Base-by-base conservation (phyloP, 2,113 vertebrate genomes). In the Lathamus discolor region DNA sequence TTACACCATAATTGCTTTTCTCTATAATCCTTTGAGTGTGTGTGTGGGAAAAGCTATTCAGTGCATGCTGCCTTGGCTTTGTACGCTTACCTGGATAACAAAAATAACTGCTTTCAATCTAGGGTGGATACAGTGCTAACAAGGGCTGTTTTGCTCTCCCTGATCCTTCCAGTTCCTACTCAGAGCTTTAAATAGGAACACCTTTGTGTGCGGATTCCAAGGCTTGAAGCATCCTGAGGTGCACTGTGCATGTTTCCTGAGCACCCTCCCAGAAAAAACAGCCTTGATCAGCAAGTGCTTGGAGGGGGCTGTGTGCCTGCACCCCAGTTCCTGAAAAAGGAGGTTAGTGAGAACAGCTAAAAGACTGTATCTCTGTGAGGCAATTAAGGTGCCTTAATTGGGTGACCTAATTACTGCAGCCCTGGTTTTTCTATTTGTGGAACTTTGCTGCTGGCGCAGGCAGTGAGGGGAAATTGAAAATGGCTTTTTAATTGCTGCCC, bases 331-430 rank as follows among this genome's bases (percentile, higher is more conserved):
- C 83, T 0, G 0, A 9, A 27, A 88, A 82, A 87, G 37, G 51
- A 94, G 51, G 35, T 57, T 78, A 81, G 95, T 51, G 49, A 93
- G 77, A 85, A 66, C 33, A 73, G 77, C 44, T 55, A 43, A 51
- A 44, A 62, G 74, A 20, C 57, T 66, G 17, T 13, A 62, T 33
- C 57, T 82, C 88, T 55, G 28, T 0, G 0, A 89, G 66, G 70
- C 70, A 95, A 93, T 94, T 91, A 94, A 87, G 41, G 86, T 63
- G 77, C 77, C 54, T 94, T 96, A 94, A 96, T 91, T 87, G 49
- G 77, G 88, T 92, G 88, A 91, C 92, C 96, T 92, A 91, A 97
- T 96, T 96, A 96, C 59, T 39, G 43, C 49, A 85, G 79, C 0
- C 0, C 73, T 59, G 35, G 13, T 61, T 82, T 88, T 92, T 81